Evolutionary conservation across 2,797 vertebrate species (phyloP).

Genomic region (Sternarchorhynchus goeldii): DNA sequence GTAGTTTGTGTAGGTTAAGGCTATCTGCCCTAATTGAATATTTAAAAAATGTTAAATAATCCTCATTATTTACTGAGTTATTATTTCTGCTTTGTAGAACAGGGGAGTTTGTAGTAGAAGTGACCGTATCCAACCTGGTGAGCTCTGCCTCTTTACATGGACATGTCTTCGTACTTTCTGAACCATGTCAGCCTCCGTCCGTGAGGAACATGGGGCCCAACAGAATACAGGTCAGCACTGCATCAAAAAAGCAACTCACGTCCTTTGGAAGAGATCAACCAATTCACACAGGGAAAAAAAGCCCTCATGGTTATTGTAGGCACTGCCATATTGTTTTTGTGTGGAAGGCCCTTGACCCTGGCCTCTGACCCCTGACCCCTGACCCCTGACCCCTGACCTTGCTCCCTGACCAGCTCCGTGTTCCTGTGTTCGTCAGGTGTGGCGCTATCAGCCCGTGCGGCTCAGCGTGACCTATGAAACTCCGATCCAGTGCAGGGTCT

Average conservation of each 20-base stretch:
- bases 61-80: not conserved
- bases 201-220: constrained; percentile 82
- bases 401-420: not conserved
- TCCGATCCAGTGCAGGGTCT: constrained; percentile 73
- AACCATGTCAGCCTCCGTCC: constrained; percentile 78
- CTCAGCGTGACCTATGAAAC: constrained; percentile 80
- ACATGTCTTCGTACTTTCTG: constrained; percentile 75
- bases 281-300: too few relatives aligned
- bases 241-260: not conserved
- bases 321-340: too few relatives aligned
- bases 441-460: constrained; percentile 69
- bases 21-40: not conserved
- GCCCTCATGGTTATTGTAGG: too few relatives aligned
- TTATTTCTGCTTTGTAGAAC: constrained; percentile 66
- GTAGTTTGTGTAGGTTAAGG: not conserved
- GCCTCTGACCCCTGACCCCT: not conserved
- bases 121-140: constrained; percentile 75
- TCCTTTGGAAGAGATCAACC: too few relatives aligned
- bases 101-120: constrained; percentile 77
- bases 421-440: constrained; percentile 65
- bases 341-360: too few relatives aligned
- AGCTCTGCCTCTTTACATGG: constrained; percentile 74
- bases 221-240: constrained; percentile 74
- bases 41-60: not conserved
- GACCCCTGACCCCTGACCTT: not conserved